A percentile compares a stretch with the other conserved stretches of the same genome.
Evolutionary conservation across 2,797 vertebrate species (phyloP).

Genomic region (Florisuga fusca): DNA sequence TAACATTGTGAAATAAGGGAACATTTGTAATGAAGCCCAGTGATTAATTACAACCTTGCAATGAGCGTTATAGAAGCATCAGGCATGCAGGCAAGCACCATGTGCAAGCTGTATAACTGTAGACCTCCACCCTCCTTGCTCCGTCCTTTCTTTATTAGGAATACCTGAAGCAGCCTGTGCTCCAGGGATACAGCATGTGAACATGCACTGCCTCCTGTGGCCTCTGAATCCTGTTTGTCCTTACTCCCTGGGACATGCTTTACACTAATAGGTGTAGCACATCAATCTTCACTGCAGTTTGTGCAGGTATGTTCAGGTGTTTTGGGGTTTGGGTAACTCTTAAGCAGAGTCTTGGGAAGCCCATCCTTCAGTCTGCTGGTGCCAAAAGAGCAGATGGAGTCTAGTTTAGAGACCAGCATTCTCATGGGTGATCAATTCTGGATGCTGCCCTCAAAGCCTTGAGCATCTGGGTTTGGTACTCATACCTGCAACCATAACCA

Average conservation of each 20-base stretch:
- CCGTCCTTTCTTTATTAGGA: not conserved
- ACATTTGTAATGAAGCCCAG: not conserved
- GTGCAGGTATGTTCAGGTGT: not conserved
- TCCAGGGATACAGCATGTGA: fast-evolving
- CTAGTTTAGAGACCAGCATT: not conserved
- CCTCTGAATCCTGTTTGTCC: not conserved
- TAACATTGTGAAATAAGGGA: not conserved
- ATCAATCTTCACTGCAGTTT: not conserved
- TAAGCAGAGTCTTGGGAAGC: not conserved
- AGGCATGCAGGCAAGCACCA: fast-evolving
- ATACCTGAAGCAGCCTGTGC: fast-evolving
- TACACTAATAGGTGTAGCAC: not conserved
- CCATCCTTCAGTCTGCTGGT: not conserved
- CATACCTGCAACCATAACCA: not conserved
- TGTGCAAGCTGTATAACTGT: not conserved
- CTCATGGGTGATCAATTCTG: not conserved
- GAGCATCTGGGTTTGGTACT: fast-evolving
- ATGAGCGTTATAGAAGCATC: not conserved
- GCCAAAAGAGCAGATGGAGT: not conserved
- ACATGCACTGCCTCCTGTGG: fast-evolving
- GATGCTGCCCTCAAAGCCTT: not conserved
- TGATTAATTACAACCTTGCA: not conserved
- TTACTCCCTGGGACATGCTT: not conserved
- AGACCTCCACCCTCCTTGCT: not conserved
- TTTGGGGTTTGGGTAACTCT: not conserved